These are phyloP conservation scores for Protobothrops mucrosquamatus DNA, from an alignment of 2,113 vertebrate genomes.

Conservation along the genomic window DNA sequence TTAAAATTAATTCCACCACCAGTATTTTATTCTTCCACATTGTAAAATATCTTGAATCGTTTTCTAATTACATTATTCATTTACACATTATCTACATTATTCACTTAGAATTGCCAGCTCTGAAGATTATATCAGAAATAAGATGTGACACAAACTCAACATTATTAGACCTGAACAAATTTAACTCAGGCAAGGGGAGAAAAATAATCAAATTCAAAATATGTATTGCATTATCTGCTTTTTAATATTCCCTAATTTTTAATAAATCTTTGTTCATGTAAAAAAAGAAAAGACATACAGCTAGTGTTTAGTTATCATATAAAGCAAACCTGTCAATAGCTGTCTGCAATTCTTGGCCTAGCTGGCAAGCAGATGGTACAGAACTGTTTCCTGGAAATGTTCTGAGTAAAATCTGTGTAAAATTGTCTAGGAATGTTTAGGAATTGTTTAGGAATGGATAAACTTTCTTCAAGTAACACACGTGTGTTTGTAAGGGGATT, in stretches of 20 bases:
- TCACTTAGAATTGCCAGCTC: neutral
- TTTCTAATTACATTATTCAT: neutral
- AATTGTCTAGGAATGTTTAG: neutral
- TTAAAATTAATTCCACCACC: neutral
- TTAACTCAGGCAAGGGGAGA: neutral
- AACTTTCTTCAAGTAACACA: neutral
- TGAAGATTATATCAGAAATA: neutral
- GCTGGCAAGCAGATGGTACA: neutral
- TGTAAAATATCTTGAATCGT: too few relatives aligned
- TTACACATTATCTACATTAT: neutral
- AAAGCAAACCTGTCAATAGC: neutral
- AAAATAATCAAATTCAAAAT: neutral
- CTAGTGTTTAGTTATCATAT: neutral
- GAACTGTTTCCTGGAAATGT: neutral
- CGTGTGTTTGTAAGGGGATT: neutral
- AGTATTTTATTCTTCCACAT: neutral
- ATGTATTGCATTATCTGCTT: neutral
- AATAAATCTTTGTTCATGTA: neutral
- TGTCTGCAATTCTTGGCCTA: neutral
- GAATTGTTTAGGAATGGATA: neutral
- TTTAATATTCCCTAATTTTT: neutral
- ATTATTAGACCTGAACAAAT: neutral
- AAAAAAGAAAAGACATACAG: neutral
- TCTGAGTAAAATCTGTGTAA: neutral
- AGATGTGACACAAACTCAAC: neutral